Base-by-base conservation (phyloP, 2,888 invertebrate genomes). In the Deilephila porcellus region DNA sequence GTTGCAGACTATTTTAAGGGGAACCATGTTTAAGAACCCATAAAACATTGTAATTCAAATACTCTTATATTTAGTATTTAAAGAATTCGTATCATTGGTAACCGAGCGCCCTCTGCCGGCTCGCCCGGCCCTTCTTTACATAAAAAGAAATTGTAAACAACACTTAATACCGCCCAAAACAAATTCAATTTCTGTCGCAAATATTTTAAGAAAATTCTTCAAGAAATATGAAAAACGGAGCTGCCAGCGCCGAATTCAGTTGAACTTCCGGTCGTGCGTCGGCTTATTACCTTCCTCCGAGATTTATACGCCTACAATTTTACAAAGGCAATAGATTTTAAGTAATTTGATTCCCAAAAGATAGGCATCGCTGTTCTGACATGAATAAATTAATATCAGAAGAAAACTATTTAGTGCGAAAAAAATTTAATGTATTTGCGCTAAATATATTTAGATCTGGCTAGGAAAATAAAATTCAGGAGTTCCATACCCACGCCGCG, bases 161-260 rank as follows among this genome's bases (percentile, higher is more conserved):
- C 45, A 11, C 25, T 20, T 34, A 37, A 63, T 34, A 34, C n/a
- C 37, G 37, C 37, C 14, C 6, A 34, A 37, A 64, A 19, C 64
- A 64, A 64, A 64, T 64, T 64, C 64, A n/a, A 64, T 64, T 64
- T 25, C 20, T 64, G n/a, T 45, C 37, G 3, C 37, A 64, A 45
- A 45, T 45, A 37, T 64, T 19, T 32, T 34, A 19, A 32, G 19
- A 32, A 25, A 25, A 25, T 17, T 20, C 37, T 64, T 64, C 19
- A n/a, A 17, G 56, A 56, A 56, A 56, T 56, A 45, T n/a, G 45
- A 45, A 8, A 34, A n/a, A 20, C 11, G 11, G 37, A 20, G n/a
- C n/a, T 11, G n/a, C n/a, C 37, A 37, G 63, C 3, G 45, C 20
- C 45, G 64, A 17, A 45, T 37, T 34, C 34, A 8, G 37, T 34